These are phyloP conservation scores for Forbesichthys agassizii DNA, from an alignment of 2,113 vertebrate species.

Conservation along the genomic window DNA sequence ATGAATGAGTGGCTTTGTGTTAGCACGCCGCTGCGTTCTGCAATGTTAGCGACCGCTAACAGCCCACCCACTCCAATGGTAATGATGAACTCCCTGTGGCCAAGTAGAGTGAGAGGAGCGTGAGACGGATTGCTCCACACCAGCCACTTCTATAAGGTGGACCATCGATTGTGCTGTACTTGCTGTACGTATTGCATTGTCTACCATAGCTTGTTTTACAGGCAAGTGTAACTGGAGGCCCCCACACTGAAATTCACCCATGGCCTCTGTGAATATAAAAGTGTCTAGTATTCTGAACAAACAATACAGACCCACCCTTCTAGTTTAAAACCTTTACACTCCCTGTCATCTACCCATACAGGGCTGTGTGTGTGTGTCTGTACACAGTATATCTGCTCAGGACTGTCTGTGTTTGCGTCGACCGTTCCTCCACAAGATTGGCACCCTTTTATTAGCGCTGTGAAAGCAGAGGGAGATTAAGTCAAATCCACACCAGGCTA, in stretches of 20 bases:
- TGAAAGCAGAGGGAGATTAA: slow-evolving; percentile 9
- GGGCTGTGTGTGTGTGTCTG: neutral
- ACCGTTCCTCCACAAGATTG: neutral
- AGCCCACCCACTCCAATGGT: too few relatives aligned
- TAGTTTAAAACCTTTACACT: too few relatives aligned
- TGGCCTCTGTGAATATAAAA: neutral
- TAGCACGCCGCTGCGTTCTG: neutral
- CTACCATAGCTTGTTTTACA: slow-evolving; percentile 19
- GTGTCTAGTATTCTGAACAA: too few relatives aligned
- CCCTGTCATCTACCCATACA: too few relatives aligned
- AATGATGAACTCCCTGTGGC: neutral
- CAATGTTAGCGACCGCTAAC: neutral
- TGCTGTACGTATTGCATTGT: slow-evolving; percentile 18
- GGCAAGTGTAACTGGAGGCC: slow-evolving; percentile 17
- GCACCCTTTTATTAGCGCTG: neutral
- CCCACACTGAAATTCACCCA: slow-evolving; percentile 16
- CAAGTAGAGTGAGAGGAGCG: slow-evolving; percentile 29
- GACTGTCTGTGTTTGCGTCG: neutral
- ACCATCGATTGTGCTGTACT: slow-evolving; percentile 24
- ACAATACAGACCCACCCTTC: too few relatives aligned
- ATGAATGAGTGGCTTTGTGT: slow-evolving; percentile 22
- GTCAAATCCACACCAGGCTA: slow-evolving; percentile 12
- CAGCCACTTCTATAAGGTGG: slow-evolving; percentile 17
- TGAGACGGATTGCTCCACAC: slow-evolving; percentile 15
- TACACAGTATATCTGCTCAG: neutral